These are phyloP conservation scores for Temnothorax nylanderi DNA, from an alignment of 1,140 invertebrate genomes.

Conservation along the genomic window DNA sequence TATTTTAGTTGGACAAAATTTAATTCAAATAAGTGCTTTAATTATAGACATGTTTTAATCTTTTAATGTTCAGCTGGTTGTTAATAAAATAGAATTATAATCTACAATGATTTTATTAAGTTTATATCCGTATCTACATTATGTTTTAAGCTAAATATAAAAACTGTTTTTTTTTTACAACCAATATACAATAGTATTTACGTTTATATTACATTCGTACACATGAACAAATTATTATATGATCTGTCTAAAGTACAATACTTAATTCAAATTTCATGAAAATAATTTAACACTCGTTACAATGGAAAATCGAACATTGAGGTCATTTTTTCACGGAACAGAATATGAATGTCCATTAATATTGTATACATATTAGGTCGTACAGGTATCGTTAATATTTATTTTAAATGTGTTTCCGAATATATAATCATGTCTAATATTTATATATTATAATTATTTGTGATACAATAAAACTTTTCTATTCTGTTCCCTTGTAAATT, in stretches of 20 bases:
- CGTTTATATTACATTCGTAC: neutral
- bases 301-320: neutral
- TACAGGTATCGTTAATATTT: neutral
- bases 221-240: conserved; percentile 15
- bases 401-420: neutral
- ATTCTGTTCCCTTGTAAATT: conserved; percentile 10
- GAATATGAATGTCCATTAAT: neutral
- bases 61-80: neutral
- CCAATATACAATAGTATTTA: conserved; percentile 31
- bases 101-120: conserved; percentile 31
- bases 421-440: neutral
- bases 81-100: neutral
- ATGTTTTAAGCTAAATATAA: conserved; percentile 1
- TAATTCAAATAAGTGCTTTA: neutral
- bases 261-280: neutral
- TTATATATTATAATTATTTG: conserved; percentile 17
- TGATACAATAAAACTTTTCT: conserved; percentile 22
- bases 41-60: neutral
- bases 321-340: neutral
- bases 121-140: neutral
- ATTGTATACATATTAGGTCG: neutral
- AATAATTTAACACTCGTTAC: neutral
- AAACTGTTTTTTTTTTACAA: neutral
- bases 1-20: conserved; percentile 4
- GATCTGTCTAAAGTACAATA: neutral